Percentiles rank a stretch among this genome's conserved stretches.
Conservation (phyloP, 2,797 vertebrate species). For the Ficedula albicollis region DNA sequence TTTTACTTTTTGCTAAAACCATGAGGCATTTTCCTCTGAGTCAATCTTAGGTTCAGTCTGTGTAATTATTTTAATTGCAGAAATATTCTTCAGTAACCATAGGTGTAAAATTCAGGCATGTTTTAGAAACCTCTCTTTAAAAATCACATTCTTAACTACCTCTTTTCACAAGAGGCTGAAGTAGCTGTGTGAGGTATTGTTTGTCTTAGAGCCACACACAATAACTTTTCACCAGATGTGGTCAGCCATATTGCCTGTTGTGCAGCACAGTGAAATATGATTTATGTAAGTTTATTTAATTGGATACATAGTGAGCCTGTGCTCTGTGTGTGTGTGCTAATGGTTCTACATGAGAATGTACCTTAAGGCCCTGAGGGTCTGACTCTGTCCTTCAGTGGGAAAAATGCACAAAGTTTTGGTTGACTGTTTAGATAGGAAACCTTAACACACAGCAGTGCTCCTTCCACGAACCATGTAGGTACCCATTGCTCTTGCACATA, state of each 20-base stretch:
- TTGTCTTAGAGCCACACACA: constrained; percentile 27
- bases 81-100: not conserved
- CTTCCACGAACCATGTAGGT: accelerated
- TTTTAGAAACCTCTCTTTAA: not conserved
- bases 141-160: not conserved
- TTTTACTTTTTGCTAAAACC: not conserved
- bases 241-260: not conserved
- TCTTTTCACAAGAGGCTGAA: not conserved
- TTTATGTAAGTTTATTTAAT: not conserved
- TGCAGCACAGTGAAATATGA: not conserved
- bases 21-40: not conserved
- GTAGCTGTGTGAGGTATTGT: not conserved
- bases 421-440: not conserved
- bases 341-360: not conserved
- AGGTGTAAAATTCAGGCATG: not conserved
- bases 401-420: not conserved
- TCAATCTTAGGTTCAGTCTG: not conserved
- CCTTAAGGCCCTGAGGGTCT: not conserved
- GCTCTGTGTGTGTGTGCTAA: not conserved
- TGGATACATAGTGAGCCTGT: not conserved
- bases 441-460: not conserved
- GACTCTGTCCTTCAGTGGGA: constrained; percentile 1
- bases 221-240: not conserved
- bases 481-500: accelerated
- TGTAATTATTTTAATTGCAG: not conserved